Evolutionary conservation across 2,888 invertebrate species (phyloP).

Genomic region (Muscina levida): DNA sequence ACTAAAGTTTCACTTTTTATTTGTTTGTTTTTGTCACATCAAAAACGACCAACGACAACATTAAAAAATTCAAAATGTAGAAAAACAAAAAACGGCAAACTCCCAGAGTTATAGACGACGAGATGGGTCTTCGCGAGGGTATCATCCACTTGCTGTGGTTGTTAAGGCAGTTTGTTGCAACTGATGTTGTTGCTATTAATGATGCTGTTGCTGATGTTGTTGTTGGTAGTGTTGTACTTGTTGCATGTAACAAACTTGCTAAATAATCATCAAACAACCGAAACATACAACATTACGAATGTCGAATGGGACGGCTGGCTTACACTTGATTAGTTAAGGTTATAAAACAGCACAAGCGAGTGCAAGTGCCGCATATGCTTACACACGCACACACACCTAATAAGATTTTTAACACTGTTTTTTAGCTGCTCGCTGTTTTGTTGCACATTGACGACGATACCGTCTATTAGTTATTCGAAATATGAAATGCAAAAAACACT

Average conservation of each 20-base stretch:
- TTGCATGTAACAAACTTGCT: slow-evolving; percentile 61
- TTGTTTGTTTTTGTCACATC: slow-evolving; percentile 60
- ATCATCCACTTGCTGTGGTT: slow-evolving; percentile 37
- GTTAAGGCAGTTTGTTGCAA: slow-evolving; percentile 36
- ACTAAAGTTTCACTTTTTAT: slow-evolving; percentile 65
- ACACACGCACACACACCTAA: slow-evolving; percentile 40
- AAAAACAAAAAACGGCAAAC: slow-evolving; percentile 8
- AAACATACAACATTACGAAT: slow-evolving; percentile 49
- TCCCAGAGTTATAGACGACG: slow-evolving; percentile 24
- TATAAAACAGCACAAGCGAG: slow-evolving; percentile 15
- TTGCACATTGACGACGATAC: no score
- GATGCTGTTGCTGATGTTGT: slow-evolving; percentile 45
- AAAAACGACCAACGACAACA: slow-evolving; percentile 42
- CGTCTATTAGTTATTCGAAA: no score
- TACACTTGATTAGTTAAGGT: slow-evolving; percentile 60
- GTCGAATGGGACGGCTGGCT: not conserved
- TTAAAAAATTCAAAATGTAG: slow-evolving; percentile 3
- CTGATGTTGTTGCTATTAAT: slow-evolving; percentile 46
- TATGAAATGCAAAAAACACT: no score
- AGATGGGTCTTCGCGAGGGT: slow-evolving; percentile 42
- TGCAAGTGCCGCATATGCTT: not conserved
- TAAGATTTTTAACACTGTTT: not conserved
- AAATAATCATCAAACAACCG: slow-evolving; percentile 58
- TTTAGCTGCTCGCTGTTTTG: no score
- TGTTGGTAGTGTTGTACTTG: slow-evolving; percentile 11